Base-by-base conservation (phyloP, 1,140 invertebrate species). In the Drosophila kepulauana region DNA sequence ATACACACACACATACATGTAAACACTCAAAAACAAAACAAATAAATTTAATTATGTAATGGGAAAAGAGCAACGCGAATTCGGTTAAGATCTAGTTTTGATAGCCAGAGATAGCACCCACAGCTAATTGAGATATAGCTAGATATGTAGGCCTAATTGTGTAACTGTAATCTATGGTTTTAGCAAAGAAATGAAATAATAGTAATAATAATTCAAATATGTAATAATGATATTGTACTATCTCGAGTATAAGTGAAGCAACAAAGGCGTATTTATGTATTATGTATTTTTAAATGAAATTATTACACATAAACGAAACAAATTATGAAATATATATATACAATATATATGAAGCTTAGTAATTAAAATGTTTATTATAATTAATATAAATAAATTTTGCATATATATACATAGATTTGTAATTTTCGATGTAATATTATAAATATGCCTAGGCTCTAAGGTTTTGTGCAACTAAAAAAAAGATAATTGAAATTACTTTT, bases 281-380 rank as follows among this genome's bases (percentile, higher is more conserved):
- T 79, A 77, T 77, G 79, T 87, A 87, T 87, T 88, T 86, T 86
- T 79, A 86, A 86, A 79, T 74, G 79, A 82, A 86, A 86, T 86
- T 87, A 87, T 79, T 81, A 86, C 54, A 62, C 67, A 74, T 78
- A 68, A 63, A 49, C 45, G 15, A 35, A 35, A 56, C 30, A 35
- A 56, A 49, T 11, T 20, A 49, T 10, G 10, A 51, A 81, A 57
- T 82, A 75, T 82, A 68, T 82, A 68, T 71, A 68, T 78, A 66
- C 57, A 56, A 56, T 51, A 56, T 70, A 41, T 70, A 64, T 20
- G 15, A 65, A 48, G 33, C 33, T 46, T 64, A 82, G 69, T 74
- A 70, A 79, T 79, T 78, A 78, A 63, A 51, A 75, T 73, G 75
- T 68, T 61, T 48, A 59, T 56, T 71, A 61, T 41, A 73, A 41